Base-by-base conservation (phyloP, 2,888 invertebrate genomes). In the Thecocarcelia acutangulata region DNA sequence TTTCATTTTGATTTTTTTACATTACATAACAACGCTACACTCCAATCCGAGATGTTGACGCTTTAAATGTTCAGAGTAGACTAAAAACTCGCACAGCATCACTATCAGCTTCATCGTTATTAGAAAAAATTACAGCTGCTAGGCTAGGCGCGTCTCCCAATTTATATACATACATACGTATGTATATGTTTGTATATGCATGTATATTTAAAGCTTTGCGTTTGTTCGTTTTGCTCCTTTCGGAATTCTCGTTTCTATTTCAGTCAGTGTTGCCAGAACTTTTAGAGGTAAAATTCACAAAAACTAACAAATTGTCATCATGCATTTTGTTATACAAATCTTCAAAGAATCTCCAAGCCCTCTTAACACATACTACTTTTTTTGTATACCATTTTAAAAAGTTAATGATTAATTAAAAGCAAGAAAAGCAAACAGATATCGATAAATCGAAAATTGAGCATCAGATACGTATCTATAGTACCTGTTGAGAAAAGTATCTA, bases 141-240 rank as follows among this genome's bases (percentile, higher is more conserved):
- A 61, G 77, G 77, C 72, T 73, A 81, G 81, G 81, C 81, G 77
- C 77, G 81, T 69, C 77, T 81, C 63, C 37, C 56, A 21, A 52
- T 24, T 21, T n/a, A 48, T 15, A 13, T 42, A 8, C 33, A 33
- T 8, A 33, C 28, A 28, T 28, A 28, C 28, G n/a, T n/a, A n/a
- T n/a, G n/a, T n/a, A n/a, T n/a, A n/a, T n/a, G n/a, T n/a, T n/a
- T 24, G 24, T 24, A 24, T 15, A 54, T 52, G 54, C 42, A 17
- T n/a, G 15, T n/a, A 17, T 9, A 1, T 24, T 9, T 54, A 21
- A 33, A 1, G 17, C 37, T 44, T 73, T 54, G 13, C 11, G 8
- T 48, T 66, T 28, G 21, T 59, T 70, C 40, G 17, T 59, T 54
- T 54, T 3, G 12, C 52, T 66, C 17, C 4, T 64, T 24, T 74